Base-by-base conservation (phyloP, 2,888 invertebrate species). In the Diaprepes abbreviatus region DNA sequence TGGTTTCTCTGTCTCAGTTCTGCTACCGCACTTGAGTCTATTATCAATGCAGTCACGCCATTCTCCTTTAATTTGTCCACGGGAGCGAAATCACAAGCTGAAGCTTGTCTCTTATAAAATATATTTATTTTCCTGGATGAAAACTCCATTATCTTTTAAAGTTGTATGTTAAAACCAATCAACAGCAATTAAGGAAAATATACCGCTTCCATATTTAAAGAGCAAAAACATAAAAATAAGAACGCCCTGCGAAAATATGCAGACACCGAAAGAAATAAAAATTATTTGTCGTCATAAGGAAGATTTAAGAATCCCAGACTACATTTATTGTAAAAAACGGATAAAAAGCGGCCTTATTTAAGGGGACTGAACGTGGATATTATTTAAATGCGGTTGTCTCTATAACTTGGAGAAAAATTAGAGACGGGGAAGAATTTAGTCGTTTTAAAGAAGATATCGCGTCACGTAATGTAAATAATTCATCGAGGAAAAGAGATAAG, bases 301-400 rank as follows among this genome's bases (percentile, higher is more conserved):
- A 68, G 67, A 68, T 68, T 68, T 68, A 68, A 45, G 67, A 55
- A 60, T 57, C 45, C 67, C 67, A 62, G 67, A 68, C 67, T 68
- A 68, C 67, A 68, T 68, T 68, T 62, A 62, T 62, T 33, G 67
- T 21, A 36, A 62, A 57, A 40, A 62, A 67, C 35, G 36, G 57
- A 57, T 33, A 40, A 62, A 62, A 68, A 55, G 43, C 3, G 24
- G n/a, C 54, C 7, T 33, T 60, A 40, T 52, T 66, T 33, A 60
- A 43, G 54, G 60, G 21, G 57, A 62, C 48, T 14, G 62, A 63
- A 57, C 62, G 68, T 68, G 62, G 57, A 63, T 68, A 68, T 68
- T 68, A 68, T 64, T 63, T 57, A 68, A 68, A 69, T 68, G 68
- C 68, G 68, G 62, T 69, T 59, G 63, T 69, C 69, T 69, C 68